Conservation (phyloP, 2,113 vertebrate species). For the Dasyprocta punctata region DNA sequence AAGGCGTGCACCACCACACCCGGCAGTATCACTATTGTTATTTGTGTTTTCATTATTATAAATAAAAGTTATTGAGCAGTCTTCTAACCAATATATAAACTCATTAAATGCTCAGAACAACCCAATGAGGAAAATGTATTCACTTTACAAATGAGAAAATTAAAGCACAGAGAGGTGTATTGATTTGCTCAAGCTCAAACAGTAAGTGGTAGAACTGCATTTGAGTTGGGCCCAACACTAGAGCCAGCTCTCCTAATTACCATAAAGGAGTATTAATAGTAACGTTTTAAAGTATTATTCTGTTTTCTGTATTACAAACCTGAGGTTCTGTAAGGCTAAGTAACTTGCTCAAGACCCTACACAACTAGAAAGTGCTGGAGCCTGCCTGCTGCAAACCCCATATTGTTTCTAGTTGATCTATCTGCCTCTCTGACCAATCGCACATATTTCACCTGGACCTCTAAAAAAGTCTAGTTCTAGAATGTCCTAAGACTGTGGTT, state of each 20-base stretch:
- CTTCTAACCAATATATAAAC: background rate
- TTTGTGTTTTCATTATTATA: conserved; percentile 37
- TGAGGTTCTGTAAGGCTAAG: conserved; percentile 9
- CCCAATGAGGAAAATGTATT: background rate
- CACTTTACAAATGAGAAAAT: conserved; percentile 35
- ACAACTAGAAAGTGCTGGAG: background rate
- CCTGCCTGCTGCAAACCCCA: background rate
- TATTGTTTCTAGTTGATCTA: background rate
- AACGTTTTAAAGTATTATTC: conserved; percentile 4
- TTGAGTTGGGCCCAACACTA: background rate
- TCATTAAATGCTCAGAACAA: background rate
- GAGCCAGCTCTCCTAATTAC: background rate
- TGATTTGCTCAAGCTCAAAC: conserved; percentile 31
- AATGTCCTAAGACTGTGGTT: background rate
- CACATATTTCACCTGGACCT: background rate
- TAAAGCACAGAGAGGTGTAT: background rate
- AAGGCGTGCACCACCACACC: too few species aligned
- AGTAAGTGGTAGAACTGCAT: background rate
- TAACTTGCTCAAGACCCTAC: background rate
- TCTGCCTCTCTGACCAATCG: background rate
- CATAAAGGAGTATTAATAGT: conserved; percentile 3
- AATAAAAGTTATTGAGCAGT: background rate
- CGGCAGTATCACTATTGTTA: too few species aligned
- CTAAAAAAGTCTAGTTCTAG: conserved; percentile 3
- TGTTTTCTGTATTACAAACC: background rate